Evolutionary conservation across 53 echinoderm and acorn worm genomes (phyloP).

Genomic region (Apostichopus leukothele): DNA sequence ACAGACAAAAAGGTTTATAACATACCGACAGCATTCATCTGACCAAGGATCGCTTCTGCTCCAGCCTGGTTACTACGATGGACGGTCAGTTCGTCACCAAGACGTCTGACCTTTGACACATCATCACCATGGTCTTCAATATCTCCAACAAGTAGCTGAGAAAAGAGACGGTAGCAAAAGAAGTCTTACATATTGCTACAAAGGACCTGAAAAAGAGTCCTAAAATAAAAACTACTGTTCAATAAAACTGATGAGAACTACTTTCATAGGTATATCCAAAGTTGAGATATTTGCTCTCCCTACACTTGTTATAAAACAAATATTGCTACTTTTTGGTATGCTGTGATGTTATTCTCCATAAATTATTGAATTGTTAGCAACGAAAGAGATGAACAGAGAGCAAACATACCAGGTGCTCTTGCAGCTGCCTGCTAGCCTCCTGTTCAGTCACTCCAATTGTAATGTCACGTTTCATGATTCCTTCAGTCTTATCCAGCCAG

Average conservation of each 20-base stretch:
- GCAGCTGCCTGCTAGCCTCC: conserved; percentile 77
- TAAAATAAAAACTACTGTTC: too few relatives aligned
- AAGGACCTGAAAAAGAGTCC: too few relatives aligned
- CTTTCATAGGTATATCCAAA: too few relatives aligned
- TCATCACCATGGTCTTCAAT: conserved; percentile 75
- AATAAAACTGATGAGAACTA: too few relatives aligned
- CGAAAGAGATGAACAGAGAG: not conserved
- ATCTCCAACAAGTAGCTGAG: conserved; percentile 74
- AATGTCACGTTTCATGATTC: conserved; percentile 58
- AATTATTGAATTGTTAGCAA: too few relatives aligned
- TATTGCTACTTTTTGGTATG: too few relatives aligned
- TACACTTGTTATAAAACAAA: too few relatives aligned
- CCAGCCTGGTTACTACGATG: conserved; percentile 83
- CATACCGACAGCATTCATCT: conserved; percentile 77
- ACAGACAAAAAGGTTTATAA: not conserved
- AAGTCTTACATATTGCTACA: not conserved
- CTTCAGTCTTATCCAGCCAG: conserved; percentile 87
- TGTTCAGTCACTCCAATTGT: conserved; percentile 66
- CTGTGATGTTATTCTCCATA: too few relatives aligned
- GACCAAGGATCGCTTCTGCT: conserved; percentile 77
- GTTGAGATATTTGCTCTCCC: too few relatives aligned
- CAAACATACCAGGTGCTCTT: conserved; percentile 78
- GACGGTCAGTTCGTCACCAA: conserved; percentile 78
- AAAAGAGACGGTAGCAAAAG: not conserved
- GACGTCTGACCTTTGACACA: conserved; percentile 66